A percentile compares a stretch with the other conserved stretches of the same genome.
These are phyloP conservation scores for Drosophila seguyi DNA, from an alignment of 1,140 invertebrate genomes.

Conservation along the genomic window DNA sequence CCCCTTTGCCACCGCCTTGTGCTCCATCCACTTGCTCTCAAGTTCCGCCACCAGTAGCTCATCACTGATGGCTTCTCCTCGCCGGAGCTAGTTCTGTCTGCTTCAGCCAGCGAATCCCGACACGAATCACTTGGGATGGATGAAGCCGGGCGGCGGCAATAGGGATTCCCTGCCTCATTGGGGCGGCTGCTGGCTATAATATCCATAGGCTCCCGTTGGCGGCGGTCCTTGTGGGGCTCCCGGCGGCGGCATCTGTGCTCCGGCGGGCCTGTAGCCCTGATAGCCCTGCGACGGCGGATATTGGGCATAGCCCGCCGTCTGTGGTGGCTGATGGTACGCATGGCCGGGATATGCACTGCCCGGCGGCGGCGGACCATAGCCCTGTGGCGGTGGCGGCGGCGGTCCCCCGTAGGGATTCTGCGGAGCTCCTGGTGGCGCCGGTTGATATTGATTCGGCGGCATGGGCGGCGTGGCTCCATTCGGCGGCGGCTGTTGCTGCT, in stretches of 20 bases:
- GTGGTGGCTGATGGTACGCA: slow-evolving; percentile 80
- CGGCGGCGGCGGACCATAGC: slow-evolving; percentile 79
- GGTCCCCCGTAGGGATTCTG: slow-evolving; percentile 77
- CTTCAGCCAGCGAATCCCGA: slow-evolving; percentile 20
- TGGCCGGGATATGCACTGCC: slow-evolving; percentile 80
- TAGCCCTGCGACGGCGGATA: slow-evolving; percentile 82
- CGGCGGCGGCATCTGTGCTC: slow-evolving; percentile 84
- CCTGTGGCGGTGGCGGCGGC: slow-evolving; percentile 76
- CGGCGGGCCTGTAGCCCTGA: slow-evolving; percentile 77
- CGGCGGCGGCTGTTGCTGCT: slow-evolving; percentile 52
- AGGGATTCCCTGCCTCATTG: slow-evolving; percentile 59
- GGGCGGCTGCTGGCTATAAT: slow-evolving; percentile 79
- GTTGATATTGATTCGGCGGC: slow-evolving; percentile 82
- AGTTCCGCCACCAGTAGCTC: neutral
- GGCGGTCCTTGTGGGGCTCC: slow-evolving; percentile 80
- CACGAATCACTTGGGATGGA: slow-evolving; percentile 25
- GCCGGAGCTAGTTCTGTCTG: slow-evolving; percentile 8
- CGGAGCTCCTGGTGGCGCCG: slow-evolving; percentile 71
- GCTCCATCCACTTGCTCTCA: neutral
- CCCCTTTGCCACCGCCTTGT: neutral
- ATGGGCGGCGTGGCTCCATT: slow-evolving; percentile 75
- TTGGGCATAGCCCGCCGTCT: slow-evolving; percentile 77
- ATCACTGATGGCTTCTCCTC: neutral
- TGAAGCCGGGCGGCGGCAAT: slow-evolving; percentile 20
- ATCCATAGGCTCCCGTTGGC: slow-evolving; percentile 83